Conservation (phyloP, 2,888 invertebrate species). For the Keiferia lycopersicella region DNA sequence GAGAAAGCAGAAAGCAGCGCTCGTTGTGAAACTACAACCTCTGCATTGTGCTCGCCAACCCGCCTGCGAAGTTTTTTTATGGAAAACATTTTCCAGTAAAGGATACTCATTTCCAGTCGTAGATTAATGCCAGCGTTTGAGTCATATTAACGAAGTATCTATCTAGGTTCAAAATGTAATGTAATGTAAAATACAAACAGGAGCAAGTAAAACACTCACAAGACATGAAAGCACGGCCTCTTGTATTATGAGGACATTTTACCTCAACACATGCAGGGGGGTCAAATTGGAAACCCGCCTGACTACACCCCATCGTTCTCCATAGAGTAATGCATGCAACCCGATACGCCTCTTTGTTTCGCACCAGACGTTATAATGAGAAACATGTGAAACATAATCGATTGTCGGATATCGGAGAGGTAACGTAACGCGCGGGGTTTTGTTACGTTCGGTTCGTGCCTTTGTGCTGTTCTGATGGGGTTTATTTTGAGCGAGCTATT, state of each 20-base stretch:
- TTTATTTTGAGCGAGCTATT: conserved; percentile 25
- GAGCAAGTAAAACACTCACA: too few species aligned
- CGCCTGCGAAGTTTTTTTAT: too few species aligned
- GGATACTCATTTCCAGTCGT: too few species aligned
- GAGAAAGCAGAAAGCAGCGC: too few species aligned
- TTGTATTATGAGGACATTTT: neutral
- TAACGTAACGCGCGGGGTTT: conserved; percentile 62
- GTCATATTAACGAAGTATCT: too few species aligned
- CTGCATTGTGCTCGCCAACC: too few species aligned
- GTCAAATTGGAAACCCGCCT: conserved; percentile 9
- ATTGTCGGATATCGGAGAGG: conserved; percentile 70
- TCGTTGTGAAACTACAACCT: too few species aligned
- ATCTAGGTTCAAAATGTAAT: too few species aligned
- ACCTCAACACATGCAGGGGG: neutral
- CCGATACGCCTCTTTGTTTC: conserved; percentile 73
- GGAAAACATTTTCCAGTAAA: too few species aligned
- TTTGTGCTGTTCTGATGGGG: conserved; percentile 41
- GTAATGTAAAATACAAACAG: too few species aligned
- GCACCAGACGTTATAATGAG: conserved; percentile 76
- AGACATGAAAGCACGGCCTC: too few species aligned
- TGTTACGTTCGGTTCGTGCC: conserved; percentile 46
- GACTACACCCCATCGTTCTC: conserved; percentile 19
- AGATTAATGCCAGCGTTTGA: too few species aligned
- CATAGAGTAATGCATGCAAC: conserved; percentile 65
- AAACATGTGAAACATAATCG: conserved; percentile 76